Evolutionary conservation across 2,888 invertebrate species (phyloP).

Genomic region (Drosophila mimetica): DNA sequence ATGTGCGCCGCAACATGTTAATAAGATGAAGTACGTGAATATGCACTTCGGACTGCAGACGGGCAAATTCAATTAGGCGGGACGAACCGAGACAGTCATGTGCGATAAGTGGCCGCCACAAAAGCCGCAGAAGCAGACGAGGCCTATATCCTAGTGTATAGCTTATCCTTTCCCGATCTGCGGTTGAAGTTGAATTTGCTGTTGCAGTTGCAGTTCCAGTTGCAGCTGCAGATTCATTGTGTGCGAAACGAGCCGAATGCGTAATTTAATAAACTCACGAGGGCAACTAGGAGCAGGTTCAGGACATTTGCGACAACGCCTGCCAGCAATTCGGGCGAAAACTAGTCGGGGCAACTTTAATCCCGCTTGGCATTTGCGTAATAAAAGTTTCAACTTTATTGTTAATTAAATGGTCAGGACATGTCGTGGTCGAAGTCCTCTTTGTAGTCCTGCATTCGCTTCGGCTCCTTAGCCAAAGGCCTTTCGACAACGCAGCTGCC

Average conservation of each 20-base stretch:
- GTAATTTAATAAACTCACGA: slow-evolving; percentile 70
- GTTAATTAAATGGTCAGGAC: slow-evolving; percentile 74
- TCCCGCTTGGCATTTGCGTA: slow-evolving; percentile 51
- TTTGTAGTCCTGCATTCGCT: neutral
- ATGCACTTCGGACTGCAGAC: slow-evolving; percentile 38
- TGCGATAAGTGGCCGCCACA: slow-evolving; percentile 62
- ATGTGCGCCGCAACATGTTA: slow-evolving; percentile 72
- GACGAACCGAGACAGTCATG: slow-evolving; percentile 30
- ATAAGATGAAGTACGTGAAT: slow-evolving; percentile 64
- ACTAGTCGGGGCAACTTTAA: slow-evolving; percentile 57
- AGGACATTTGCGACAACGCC: slow-evolving; percentile 50
- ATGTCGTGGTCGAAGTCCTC: slow-evolving; percentile 5
- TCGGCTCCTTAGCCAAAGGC: slow-evolving; percentile 9
- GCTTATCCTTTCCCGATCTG: slow-evolving; percentile 59
- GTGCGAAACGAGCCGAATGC: slow-evolving; percentile 74
- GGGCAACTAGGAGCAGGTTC: slow-evolving; percentile 35
- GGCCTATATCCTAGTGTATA: slow-evolving; percentile 34
- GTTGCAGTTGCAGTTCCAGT: slow-evolving; percentile 29
- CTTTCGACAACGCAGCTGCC: slow-evolving; percentile 21
- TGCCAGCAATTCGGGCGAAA: slow-evolving; percentile 41
- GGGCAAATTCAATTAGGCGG: slow-evolving; percentile 69
- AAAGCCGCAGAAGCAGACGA: slow-evolving; percentile 25
- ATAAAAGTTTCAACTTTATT: slow-evolving; percentile 77
- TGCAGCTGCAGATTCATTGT: slow-evolving; percentile 59
- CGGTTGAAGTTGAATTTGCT: slow-evolving; percentile 27